Conservation (phyloP, 2,888 invertebrate genomes). For the Poecilobothrus nobilitatus region DNA sequence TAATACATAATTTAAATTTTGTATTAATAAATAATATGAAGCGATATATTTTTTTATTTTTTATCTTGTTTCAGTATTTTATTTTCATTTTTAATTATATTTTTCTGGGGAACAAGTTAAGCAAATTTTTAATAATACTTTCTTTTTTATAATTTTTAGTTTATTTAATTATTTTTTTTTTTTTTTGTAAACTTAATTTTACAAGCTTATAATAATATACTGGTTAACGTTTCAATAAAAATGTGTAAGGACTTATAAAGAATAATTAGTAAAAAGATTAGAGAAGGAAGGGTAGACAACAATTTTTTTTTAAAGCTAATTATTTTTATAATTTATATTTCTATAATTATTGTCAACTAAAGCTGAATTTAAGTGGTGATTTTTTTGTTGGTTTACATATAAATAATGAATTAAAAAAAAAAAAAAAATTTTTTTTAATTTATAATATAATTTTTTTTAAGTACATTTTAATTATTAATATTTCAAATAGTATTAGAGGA, state of each 20-base stretch:
- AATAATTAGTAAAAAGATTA: too few species aligned
- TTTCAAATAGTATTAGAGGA: too few species aligned
- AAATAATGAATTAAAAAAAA: neutral
- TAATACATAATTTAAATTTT: constrained; percentile 6
- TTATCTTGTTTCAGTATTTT: constrained; percentile 1
- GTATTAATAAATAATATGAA: constrained; percentile 2
- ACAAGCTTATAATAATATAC: constrained; percentile 3
- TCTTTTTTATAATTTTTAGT: neutral
- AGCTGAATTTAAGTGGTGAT: constrained; percentile 5
- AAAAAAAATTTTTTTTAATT: neutral
- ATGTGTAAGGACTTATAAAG: too few species aligned
- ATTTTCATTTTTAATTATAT: neutral
- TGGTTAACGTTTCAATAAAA: constrained; percentile 1
- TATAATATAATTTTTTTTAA: neutral
- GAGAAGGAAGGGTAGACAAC: neutral
- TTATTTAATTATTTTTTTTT: neutral
- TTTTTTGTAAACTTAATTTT: constrained; percentile 1
- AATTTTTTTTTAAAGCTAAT: neutral
- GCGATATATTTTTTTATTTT: neutral
- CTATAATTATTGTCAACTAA: neutral
- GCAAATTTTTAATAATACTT: constrained; percentile 1
- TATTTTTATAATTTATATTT: neutral
- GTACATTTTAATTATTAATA: neutral
- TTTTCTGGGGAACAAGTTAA: neutral
- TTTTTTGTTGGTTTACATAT: neutral